Evolutionary conservation across 1,140 invertebrate genomes (phyloP).

Genomic region (Papilio polytes): DNA sequence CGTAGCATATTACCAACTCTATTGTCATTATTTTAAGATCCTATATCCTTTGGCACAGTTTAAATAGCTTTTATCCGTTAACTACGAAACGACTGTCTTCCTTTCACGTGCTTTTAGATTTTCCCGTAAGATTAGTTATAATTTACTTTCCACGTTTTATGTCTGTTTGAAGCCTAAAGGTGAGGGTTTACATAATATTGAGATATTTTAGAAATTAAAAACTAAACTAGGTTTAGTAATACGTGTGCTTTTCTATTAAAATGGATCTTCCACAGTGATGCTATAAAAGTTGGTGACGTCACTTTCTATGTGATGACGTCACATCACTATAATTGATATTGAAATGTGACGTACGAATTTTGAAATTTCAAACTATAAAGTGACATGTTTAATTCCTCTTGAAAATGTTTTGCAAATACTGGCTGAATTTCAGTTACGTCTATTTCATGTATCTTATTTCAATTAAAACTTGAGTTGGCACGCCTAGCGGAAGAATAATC

Average conservation of each 20-base stretch:
- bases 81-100: slow-evolving; percentile 64
- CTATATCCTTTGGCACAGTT: slow-evolving; percentile 42
- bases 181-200: neutral
- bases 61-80: slow-evolving; percentile 57
- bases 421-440: too few species aligned
- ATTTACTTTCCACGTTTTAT: neutral
- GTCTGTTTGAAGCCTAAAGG: neutral
- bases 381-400: too few species aligned
- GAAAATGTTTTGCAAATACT: too few species aligned
- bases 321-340: too few species aligned
- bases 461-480: neutral
- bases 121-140: slow-evolving; percentile 36
- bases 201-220: neutral
- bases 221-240: neutral
- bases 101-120: slow-evolving; percentile 53
- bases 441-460: too few species aligned
- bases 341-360: too few species aligned
- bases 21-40: slow-evolving; percentile 16
- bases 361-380: too few species aligned
- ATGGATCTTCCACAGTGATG: too few species aligned
- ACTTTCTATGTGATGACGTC: too few species aligned
- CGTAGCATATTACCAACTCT: neutral
- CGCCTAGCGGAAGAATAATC: neutral
- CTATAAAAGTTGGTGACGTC: too few species aligned
- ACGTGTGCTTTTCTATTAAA: too few species aligned